Evolutionary conservation across 2,888 invertebrate species (phyloP), one percentile per base, ranked within the genome.

Genomic region (Acheta domesticus): DNA sequence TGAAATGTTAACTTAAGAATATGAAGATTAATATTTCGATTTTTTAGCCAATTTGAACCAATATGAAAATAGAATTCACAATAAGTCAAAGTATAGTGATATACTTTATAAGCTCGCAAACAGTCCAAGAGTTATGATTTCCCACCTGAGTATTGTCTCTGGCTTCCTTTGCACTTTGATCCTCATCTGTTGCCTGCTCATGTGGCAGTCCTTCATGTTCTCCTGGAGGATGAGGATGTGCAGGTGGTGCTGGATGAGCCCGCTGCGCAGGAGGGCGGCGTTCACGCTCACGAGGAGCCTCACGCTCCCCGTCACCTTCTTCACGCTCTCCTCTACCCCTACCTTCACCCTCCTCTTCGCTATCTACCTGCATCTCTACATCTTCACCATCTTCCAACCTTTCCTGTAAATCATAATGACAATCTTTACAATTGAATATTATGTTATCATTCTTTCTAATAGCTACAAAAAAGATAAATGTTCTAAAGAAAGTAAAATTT

Each of bases 351-450:
- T 95, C 94, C 79, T 94, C 94, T 78, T 89, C 90, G 0, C 94
- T 96, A 85, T 96, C 96, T 73, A 96, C 91, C 85, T 96, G 96
- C 95, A 96, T 96, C 87, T 95, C 95, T 74, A 94, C 94, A 83
- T 94, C 94, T 82, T 95, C 95, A 1, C 92, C 92, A 83, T 94
- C 93, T 84, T 94, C 92, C 36, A 94, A 90, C 14, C 95, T 89
- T 84, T 96, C 93, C 86, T 91, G 87, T 0, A 81, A 83, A 5
- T 36, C 36, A 36, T 36, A 36, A 36, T 78, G 77, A 77, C 36
- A 36, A 36, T 8, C 36, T 36, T 36, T 36, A 36, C 5, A 36
- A 36, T 8, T 36, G 23, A 8, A 36, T 36, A 36, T 36, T 36
- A 36, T 8, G 8, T 0, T 4, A 23, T 23, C 36, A 36, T 36